Conservation (phyloP, 2,888 invertebrate species). For the Brachylomia viminalis region DNA sequence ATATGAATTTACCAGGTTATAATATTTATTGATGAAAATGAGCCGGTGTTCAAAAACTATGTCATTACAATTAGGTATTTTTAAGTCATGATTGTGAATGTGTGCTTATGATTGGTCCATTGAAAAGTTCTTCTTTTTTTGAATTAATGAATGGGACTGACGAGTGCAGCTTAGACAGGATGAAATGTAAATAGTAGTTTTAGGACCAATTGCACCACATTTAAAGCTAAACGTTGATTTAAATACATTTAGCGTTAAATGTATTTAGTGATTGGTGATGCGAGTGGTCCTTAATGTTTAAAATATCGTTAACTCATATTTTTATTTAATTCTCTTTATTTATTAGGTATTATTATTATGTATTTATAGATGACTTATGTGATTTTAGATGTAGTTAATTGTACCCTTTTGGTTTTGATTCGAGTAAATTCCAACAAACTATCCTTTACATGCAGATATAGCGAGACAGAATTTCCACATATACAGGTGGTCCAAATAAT, state of each 20-base stretch:
- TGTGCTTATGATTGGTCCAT: not conserved
- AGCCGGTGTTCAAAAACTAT: not conserved
- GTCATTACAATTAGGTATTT: not conserved
- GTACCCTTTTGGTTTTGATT: not conserved
- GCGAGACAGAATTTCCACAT: too few species aligned
- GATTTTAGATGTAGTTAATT: conserved; percentile 24
- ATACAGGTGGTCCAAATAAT: not conserved
- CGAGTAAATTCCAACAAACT: not conserved
- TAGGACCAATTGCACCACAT: too few species aligned
- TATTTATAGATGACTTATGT: conserved; percentile 16
- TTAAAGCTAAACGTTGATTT: too few species aligned
- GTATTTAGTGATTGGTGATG: not conserved
- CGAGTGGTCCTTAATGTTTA: not conserved
- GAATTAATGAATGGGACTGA: not conserved
- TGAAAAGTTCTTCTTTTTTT: not conserved
- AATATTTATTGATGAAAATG: conserved; percentile 42
- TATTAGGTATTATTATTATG: not conserved
- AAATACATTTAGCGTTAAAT: not conserved
- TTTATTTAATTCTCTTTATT: conserved; percentile 11
- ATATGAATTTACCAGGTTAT: conserved; percentile 79
- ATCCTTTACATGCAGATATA: not conserved
- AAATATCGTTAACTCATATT: conserved; percentile 16
- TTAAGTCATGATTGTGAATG: not conserved
- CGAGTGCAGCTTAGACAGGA: not conserved
- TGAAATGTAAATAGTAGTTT: conserved; percentile 6